These are phyloP conservation scores for Teleogryllus occipitalis DNA, from an alignment of 1,140 invertebrate genomes.

Conservation along the genomic window DNA sequence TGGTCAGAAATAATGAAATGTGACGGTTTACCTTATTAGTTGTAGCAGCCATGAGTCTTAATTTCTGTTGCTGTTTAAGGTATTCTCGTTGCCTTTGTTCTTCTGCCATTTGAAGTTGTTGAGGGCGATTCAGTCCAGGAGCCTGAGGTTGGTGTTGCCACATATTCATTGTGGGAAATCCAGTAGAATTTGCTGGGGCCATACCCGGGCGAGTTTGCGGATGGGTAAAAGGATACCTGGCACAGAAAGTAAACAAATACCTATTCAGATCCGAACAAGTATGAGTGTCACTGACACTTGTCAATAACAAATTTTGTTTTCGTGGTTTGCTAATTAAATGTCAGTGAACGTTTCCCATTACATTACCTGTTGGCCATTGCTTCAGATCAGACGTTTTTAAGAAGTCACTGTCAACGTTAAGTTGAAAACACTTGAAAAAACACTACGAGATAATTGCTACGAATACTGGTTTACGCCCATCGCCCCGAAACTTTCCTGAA, in stretches of 20 bases:
- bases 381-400: too few relatives aligned
- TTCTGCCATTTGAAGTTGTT: constrained; percentile 13
- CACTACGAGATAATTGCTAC: too few relatives aligned
- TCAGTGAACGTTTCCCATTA: too few relatives aligned
- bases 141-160: background rate
- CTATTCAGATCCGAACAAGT: too few relatives aligned
- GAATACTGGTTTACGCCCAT: too few relatives aligned
- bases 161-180: background rate
- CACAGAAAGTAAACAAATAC: background rate
- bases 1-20: background rate
- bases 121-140: background rate
- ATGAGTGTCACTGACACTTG: too few relatives aligned
- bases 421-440: too few relatives aligned
- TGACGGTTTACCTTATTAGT: background rate
- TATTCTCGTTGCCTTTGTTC: constrained; percentile 18
- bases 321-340: too few relatives aligned
- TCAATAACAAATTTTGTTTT: too few relatives aligned
- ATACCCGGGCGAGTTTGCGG: background rate
- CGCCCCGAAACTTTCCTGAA: too few relatives aligned
- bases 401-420: too few relatives aligned
- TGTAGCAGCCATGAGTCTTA: constrained; percentile 20
- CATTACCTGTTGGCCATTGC: too few relatives aligned
- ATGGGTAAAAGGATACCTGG: background rate
- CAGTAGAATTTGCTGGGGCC: background rate
- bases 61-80: constrained; percentile 21